Conservation (phyloP, 2,113 vertebrate genomes). For the Hemicordylus capensis region DNA sequence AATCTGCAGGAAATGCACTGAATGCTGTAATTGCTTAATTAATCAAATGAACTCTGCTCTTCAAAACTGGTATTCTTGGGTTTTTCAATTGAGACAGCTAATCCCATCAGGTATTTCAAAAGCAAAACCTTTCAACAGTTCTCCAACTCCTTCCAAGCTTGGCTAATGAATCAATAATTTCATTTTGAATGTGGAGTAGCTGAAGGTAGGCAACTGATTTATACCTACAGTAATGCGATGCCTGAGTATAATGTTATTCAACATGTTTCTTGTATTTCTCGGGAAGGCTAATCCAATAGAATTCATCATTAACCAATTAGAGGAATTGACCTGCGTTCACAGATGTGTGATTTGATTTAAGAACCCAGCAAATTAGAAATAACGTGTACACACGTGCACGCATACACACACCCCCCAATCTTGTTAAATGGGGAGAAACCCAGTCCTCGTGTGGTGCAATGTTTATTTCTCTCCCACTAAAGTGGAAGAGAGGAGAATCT, state of each 20-base stretch:
- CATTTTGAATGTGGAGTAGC: not conserved
- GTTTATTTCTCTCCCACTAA: not conserved
- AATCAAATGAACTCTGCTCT: conserved; percentile 36
- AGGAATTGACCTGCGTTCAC: not conserved
- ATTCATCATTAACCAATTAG: not conserved
- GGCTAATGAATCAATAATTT: conserved; percentile 10
- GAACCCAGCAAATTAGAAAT: not conserved
- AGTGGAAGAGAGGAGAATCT: not conserved
- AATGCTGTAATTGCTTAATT: conserved; percentile 35
- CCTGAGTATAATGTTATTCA: not conserved
- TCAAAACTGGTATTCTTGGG: conserved; percentile 22
- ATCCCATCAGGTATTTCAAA: conserved; percentile 24
- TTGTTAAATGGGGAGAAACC: not conserved
- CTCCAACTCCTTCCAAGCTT: not conserved
- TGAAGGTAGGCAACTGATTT: not conserved
- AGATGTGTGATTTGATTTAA: conserved; percentile 3
- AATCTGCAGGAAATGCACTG: conserved; percentile 35
- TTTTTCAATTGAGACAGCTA: conserved; percentile 15
- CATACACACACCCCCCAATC: not conserved
- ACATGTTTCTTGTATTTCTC: not conserved
- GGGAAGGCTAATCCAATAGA: conserved; percentile 3
- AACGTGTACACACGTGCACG: not conserved
- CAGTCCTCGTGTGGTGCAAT: not conserved
- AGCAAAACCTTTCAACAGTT: conserved; percentile 10
- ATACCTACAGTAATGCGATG: not conserved